Conservation (phyloP, 1,140 invertebrate genomes). For the Nymphalis io region DNA sequence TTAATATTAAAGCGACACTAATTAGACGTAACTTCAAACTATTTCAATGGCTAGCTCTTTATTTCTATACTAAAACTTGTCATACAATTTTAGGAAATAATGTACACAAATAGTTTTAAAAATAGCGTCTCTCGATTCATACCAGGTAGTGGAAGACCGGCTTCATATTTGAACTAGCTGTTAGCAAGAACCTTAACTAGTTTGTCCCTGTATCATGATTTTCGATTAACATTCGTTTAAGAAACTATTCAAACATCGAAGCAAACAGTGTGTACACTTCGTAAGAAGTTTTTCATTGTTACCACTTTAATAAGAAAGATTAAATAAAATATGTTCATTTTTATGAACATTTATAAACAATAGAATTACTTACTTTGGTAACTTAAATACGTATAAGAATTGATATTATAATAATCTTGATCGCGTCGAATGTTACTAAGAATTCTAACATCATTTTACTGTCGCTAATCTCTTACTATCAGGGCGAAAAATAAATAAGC, state of each 20-base stretch:
- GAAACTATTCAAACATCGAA: conserved; percentile 13
- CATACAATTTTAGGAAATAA: background rate
- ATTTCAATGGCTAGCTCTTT: too few relatives aligned
- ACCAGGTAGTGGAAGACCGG: conserved; percentile 58
- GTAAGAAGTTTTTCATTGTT: conserved; percentile 15
- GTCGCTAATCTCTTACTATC: too few relatives aligned
- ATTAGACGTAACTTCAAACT: too few relatives aligned
- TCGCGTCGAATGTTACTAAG: too few relatives aligned
- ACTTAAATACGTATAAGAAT: too few relatives aligned
- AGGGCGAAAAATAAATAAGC: too few relatives aligned
- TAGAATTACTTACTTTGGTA: too few relatives aligned
- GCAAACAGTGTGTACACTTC: conserved; percentile 11
- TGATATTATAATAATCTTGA: too few relatives aligned
- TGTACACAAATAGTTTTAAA: conserved; percentile 3
- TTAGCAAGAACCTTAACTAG: conserved; percentile 63
- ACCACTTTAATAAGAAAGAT: background rate
- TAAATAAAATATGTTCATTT: background rate
- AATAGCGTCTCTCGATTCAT: conserved; percentile 23
- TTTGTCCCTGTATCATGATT: conserved; percentile 53
- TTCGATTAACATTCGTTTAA: conserved; percentile 64
- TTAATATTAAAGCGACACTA: too few relatives aligned
- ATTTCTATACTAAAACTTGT: too few relatives aligned
- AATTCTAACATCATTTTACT: too few relatives aligned
- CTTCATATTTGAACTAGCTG: conserved; percentile 63
- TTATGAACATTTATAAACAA: background rate